phyloP scores from a whole-genome alignment of 2,888 invertebrate species.

The Hyles lineata region DNA sequence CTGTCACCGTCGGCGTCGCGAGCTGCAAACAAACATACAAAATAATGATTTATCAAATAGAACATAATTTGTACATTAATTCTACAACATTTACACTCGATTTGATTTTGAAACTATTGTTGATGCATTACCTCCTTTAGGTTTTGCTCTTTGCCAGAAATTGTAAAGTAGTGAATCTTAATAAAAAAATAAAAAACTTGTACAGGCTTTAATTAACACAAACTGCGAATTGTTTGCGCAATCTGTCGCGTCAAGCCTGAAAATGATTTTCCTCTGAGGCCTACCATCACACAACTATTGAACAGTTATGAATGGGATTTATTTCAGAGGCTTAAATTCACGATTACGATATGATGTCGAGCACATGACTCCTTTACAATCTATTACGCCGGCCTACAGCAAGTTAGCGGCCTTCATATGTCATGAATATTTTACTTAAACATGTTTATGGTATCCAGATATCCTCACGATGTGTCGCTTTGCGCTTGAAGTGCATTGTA shows the following conservation, averaged over 20 bases:
- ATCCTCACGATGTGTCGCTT: no score
- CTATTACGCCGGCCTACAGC: no score
- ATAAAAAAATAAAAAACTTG: slow-evolving; percentile 36
- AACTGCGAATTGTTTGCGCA: slow-evolving; percentile 39
- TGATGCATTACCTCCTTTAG: background rate
- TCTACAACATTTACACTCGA: background rate
- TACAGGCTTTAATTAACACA: slow-evolving; percentile 63
- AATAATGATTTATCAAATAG: background rate
- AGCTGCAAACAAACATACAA: slow-evolving; percentile 54
- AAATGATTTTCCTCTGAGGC: slow-evolving; percentile 64
- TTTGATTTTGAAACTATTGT: no score
- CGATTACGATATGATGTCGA: no score
- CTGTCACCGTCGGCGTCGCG: slow-evolving; percentile 85
- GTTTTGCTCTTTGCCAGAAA: background rate
- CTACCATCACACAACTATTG: slow-evolving; percentile 54
- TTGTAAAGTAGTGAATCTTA: background rate
- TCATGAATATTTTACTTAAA: no score
- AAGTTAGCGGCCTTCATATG: no score
- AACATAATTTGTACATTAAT: background rate
- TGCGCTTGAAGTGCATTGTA: no score
- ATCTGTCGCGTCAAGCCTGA: slow-evolving; percentile 57
- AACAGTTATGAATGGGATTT: slow-evolving; percentile 57
- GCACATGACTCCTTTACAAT: no score
- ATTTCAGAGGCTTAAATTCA: slow-evolving; percentile 49
- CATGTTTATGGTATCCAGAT: no score